Percentiles rank a stretch among this genome's conserved stretches.
These are phyloP conservation scores for Lordiphosa stackelbergi DNA, from an alignment of 1,140 invertebrate species.

Conservation along the genomic window DNA sequence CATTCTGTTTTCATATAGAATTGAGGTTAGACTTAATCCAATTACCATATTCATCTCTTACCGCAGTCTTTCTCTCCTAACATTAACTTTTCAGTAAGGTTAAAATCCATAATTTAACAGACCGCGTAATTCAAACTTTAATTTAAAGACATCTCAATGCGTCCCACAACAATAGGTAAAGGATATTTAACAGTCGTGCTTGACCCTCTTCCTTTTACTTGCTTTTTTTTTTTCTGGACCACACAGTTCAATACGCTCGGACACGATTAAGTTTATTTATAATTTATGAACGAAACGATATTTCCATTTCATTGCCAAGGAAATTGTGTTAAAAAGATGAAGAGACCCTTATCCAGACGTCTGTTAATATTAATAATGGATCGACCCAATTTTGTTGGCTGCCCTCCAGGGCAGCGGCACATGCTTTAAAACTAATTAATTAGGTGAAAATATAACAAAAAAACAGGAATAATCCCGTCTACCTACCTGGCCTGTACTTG, in stretches of 20 bases:
- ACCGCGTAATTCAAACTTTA: too few species aligned
- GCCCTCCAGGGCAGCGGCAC: neutral
- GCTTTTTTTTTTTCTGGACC: too few species aligned
- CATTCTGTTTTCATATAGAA: too few species aligned
- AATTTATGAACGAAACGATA: constrained; percentile 56
- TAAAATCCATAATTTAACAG: too few species aligned
- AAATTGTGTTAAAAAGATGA: constrained; percentile 62
- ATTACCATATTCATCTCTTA: too few species aligned
- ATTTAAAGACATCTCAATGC: too few species aligned
- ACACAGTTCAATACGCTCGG: constrained; percentile 59
- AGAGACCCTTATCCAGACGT: constrained; percentile 13
- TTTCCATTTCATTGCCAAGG: constrained; percentile 48
- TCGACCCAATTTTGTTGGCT: constrained; percentile 38
- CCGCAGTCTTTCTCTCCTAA: too few species aligned
- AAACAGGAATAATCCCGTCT: neutral
- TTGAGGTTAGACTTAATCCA: too few species aligned
- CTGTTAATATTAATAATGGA: constrained; percentile 18
- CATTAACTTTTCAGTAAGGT: too few species aligned
- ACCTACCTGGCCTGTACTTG: constrained; percentile 3
- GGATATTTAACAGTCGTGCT: too few species aligned
- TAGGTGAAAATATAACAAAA: constrained; percentile 12
- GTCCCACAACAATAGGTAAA: too few species aligned
- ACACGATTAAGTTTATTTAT: constrained; percentile 67
- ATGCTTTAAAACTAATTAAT: constrained; percentile 44
- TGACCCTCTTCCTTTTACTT: too few species aligned